Evolutionary conservation across 2,888 invertebrate genomes (phyloP).

Genomic region (Halictus quadricinctus): DNA sequence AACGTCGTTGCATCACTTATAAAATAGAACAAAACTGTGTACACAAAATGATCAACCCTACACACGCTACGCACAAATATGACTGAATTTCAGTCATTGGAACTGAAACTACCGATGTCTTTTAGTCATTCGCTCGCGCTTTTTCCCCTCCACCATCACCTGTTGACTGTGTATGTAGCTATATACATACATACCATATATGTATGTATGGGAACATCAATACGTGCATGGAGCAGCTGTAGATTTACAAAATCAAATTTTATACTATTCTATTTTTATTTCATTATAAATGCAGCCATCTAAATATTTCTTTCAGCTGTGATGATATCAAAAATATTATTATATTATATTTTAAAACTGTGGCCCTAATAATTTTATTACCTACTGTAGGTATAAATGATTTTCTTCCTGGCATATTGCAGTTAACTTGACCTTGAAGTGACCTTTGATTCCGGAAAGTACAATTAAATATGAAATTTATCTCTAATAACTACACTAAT

Average conservation of each 20-base stretch:
- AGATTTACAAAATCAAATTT: not conserved
- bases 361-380: too few species aligned
- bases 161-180: slow-evolving; percentile 45
- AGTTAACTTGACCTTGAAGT: not conserved
- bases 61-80: slow-evolving; percentile 21
- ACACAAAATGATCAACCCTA: not conserved
- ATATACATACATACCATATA: not conserved
- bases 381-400: not conserved
- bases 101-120: slow-evolving; percentile 27
- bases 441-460: not conserved
- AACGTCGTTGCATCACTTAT: slow-evolving; percentile 7
- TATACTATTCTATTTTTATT: not conserved
- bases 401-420: too few species aligned
- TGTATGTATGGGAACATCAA: not conserved
- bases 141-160: slow-evolving; percentile 49
- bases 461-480: not conserved
- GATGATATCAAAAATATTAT: not conserved
- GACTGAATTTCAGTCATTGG: slow-evolving; percentile 40
- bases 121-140: slow-evolving; percentile 41
- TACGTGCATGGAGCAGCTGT: not conserved
- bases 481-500: too few species aligned
- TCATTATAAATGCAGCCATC: not conserved
- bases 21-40: slow-evolving; percentile 13
- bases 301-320: not conserved
- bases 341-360: not conserved